Evolutionary conservation across 35 echinoderm and acorn worm genomes (phyloP), one percentile per base, ranked within the genome.

Genomic region (Lytechinus pictus): DNA sequence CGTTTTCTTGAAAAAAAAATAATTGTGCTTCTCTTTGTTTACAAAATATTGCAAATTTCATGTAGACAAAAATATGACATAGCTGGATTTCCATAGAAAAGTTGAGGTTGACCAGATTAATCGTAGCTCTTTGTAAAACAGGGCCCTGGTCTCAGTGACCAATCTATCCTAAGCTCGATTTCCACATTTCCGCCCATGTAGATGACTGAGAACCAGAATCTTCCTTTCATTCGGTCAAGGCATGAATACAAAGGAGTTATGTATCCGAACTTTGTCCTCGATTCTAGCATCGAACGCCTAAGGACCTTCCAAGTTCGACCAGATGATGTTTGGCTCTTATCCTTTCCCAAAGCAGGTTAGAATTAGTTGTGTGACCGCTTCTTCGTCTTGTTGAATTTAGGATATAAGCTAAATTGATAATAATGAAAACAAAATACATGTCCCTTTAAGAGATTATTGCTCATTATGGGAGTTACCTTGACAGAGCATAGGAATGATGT

Each of bases 261-360:
- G 27, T 87, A 54, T 52, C 94, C 94, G 1, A 86, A 86, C 19
- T 52, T 95, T 16, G 55, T 56, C 9, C 13, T 86, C 7, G 72
- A 89, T 54, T 66, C 57, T 54, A 95, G 57, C 28, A 66, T 95
- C 33, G 44, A 87, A 52, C 61, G 61, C 5, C 21, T 95, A 53
- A 19, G 52, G 86, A 95, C 94, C 3, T 95, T 95, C 86, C 28
- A 89, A 54, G 94, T 95, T n/a, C 94, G 94, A 27, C n/a, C 28
- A 14, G 94, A 95, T 89, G 94, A 95, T 86, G 86, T 95, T 54
- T 95, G 94, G 94, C 28, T 95, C 27, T 27, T 88, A 13, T 86
- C 94, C 5, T 95, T 86, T 86, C 86, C 94, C 6, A 95, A 95
- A 95, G 66, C 94, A 53, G 94, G 94, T 95, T 52, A 89, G 61